Evolutionary conservation across 2,113 vertebrate species (phyloP).

Genomic region (Ctenodactylus gundi): DNA sequence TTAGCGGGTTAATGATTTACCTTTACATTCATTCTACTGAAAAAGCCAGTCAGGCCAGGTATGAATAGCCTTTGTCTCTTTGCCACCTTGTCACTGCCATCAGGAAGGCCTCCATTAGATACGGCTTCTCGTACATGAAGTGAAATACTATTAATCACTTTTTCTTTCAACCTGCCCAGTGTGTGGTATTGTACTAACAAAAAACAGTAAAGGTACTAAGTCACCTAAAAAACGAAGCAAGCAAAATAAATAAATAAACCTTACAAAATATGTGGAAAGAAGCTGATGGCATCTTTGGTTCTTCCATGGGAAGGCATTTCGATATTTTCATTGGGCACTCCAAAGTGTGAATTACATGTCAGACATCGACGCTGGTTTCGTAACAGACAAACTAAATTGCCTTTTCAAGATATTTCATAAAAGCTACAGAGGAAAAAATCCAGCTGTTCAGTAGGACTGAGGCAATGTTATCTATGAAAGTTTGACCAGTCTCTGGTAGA

Average conservation of each 20-base stretch:
- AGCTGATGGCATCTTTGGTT: not conserved
- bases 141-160: not conserved
- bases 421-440: not conserved
- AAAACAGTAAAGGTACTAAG: not conserved
- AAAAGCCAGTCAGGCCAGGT: not conserved
- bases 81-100: not conserved
- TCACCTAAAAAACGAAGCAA: not conserved
- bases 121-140: fast-evolving
- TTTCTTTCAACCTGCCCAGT: no score
- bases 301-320: not conserved
- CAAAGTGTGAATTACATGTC: not conserved
- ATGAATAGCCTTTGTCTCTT: not conserved
- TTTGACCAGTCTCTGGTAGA: not conserved
- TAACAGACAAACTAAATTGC: not conserved
- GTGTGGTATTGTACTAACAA: not conserved
- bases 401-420: not conserved
- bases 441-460: not conserved
- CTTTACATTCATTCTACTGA: not conserved
- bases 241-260: no score
- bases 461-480: not conserved
- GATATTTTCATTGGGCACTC: not conserved
- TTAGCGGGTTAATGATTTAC: not conserved
- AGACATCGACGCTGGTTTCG: not conserved
- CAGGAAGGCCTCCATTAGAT: not conserved
- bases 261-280: not conserved